These are phyloP conservation scores for human DNA, from an alignment of 2,113 vertebrate species.

Conservation along the genomic window GRCh38 chr13:104435501-104436000, in stretches of 20 bases:
- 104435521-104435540: not conserved
- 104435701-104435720: not conserved
- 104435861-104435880: not conserved
- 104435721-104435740: not conserved
- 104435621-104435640: not conserved
- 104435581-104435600: no score
- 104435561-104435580: not conserved
- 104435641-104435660: not conserved
- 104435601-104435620: no score
- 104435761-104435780: not conserved
- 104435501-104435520: rapidly evolving
- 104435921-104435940: not conserved
- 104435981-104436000: not conserved
- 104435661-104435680: not conserved
- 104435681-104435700: not conserved
- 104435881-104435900: not conserved
- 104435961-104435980: not conserved
- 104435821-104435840: not conserved
- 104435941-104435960: not conserved
- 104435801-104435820: not conserved
- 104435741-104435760: not conserved
- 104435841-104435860: not conserved
- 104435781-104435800: not conserved
- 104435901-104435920: not conserved
- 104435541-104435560: not conserved